Evolutionary conservation across 2,888 invertebrate genomes (phyloP).

Genomic region (Hydrotaea diabolus): DNA sequence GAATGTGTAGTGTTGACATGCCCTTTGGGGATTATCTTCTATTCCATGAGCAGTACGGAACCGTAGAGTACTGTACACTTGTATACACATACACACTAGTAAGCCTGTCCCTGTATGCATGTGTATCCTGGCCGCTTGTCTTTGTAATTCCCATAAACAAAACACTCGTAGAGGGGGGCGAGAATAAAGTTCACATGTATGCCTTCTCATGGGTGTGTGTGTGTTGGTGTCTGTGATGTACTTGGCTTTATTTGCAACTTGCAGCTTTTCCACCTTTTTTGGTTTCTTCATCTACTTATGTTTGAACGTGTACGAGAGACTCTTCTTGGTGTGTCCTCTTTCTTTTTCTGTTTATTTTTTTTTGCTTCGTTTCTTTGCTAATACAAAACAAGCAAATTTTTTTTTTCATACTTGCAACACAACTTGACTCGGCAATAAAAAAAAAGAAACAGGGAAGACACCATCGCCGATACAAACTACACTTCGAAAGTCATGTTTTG

Average conservation of each 20-base stretch:
- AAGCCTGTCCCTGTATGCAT: background rate
- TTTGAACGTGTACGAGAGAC: background rate
- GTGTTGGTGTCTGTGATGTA: background rate
- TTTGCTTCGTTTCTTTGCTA: constrained; percentile 44
- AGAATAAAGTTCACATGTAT: constrained; percentile 19
- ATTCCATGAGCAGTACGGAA: background rate
- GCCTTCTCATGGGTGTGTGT: background rate
- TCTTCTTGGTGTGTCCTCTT: background rate
- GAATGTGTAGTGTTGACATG: constrained; percentile 67
- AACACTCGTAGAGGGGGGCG: background rate
- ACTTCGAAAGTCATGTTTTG: constrained; percentile 18
- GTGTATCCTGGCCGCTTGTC: background rate
- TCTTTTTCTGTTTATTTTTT: constrained; percentile 23
- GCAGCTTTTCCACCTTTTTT: background rate
- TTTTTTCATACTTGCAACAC: constrained; percentile 54
- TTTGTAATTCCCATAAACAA: constrained; percentile 45
- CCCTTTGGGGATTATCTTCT: constrained; percentile 62
- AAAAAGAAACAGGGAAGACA: constrained; percentile 21
- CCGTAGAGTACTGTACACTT: background rate
- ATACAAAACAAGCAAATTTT: constrained; percentile 62
- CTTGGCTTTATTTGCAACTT: constrained; percentile 33
- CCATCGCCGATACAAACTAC: background rate
- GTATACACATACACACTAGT: background rate
- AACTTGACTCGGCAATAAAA: constrained; percentile 55
- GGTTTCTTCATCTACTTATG: constrained; percentile 29